These are phyloP conservation scores for Drosophila nikananu DNA, from an alignment of 1,140 invertebrate species.

Conservation along the genomic window DNA sequence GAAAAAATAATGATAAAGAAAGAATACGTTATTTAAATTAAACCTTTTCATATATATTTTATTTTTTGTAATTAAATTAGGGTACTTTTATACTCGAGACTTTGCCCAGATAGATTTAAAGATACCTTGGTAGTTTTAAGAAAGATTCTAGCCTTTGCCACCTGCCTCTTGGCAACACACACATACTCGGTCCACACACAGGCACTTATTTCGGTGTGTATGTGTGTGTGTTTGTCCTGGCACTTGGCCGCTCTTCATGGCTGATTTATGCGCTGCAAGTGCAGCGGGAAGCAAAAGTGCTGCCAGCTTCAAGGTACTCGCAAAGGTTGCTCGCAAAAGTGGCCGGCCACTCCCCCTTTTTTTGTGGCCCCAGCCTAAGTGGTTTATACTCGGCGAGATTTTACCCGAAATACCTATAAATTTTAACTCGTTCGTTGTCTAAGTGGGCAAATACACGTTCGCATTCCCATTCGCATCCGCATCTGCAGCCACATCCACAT, in stretches of 20 bases:
- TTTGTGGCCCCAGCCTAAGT: conserved; percentile 55
- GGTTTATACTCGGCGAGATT: conserved; percentile 80
- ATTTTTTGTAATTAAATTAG: not conserved
- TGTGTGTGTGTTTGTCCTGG: conserved; percentile 35
- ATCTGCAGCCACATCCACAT: conserved; percentile 46
- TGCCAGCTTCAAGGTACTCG: conserved; percentile 47
- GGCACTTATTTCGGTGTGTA: conserved; percentile 4
- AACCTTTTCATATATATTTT: not conserved
- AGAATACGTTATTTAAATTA: not conserved
- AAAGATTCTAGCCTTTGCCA: conserved; percentile 27
- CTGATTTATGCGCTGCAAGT: conserved; percentile 75
- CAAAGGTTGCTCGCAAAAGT: conserved; percentile 47
- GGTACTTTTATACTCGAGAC: conserved; percentile 18
- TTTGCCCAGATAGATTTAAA: not conserved
- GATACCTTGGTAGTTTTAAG: conserved; percentile 14
- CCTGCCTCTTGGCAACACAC: conserved; percentile 38
- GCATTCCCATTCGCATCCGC: conserved; percentile 36
- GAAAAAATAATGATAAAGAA: not conserved
- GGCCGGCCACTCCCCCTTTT: conserved; percentile 37
- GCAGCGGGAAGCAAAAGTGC: conserved; percentile 48
- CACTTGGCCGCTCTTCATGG: conserved; percentile 67
- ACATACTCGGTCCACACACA: conserved; percentile 20
- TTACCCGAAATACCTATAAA: conserved; percentile 81
- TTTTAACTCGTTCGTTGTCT: conserved; percentile 79
- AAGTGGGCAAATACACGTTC: conserved; percentile 78